Evolutionary conservation across 2,797 vertebrate genomes (phyloP).

Genomic region (Siniperca obscura): DNA sequence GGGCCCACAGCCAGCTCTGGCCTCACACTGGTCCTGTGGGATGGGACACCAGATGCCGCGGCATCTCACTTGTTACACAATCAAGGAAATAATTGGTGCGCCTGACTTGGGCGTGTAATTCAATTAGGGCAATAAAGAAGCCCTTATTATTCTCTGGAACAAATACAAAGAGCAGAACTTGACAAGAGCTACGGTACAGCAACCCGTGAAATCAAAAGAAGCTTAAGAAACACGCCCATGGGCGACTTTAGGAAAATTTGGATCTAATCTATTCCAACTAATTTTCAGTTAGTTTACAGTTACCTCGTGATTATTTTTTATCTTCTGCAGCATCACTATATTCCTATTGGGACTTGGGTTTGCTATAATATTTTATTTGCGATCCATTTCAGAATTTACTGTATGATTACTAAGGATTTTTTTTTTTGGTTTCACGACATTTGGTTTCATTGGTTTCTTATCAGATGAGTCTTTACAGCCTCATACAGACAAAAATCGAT

Average conservation of each 20-base stretch:
- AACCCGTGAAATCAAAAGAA: constrained; percentile 47
- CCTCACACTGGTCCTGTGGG: constrained; percentile 55
- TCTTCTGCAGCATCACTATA: neutral
- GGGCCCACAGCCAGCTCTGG: constrained; percentile 49
- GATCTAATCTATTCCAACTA: constrained; percentile 32
- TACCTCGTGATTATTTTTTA: neutral
- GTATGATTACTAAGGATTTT: constrained; percentile 50
- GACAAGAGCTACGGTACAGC: constrained; percentile 22
- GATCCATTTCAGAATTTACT: constrained; percentile 23
- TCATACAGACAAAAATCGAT: constrained; percentile 58
- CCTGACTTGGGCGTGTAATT: constrained; percentile 68
- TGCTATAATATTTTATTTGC: neutral
- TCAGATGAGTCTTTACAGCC: constrained; percentile 47
- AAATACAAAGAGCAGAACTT: constrained; percentile 22
- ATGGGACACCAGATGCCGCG: constrained; percentile 58
- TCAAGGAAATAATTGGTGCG: constrained; percentile 62
- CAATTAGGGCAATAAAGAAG: constrained; percentile 65
- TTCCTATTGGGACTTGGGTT: neutral
- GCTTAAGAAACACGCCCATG: constrained; percentile 22
- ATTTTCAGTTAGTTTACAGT: neutral
- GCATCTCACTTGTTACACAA: constrained; percentile 72
- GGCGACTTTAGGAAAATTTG: neutral
- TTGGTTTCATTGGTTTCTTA: constrained; percentile 36
- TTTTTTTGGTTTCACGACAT: constrained; percentile 6
- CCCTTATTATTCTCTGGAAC: constrained; percentile 41